Conservation (phyloP, 2,797 vertebrate genomes). For the Catamblyrhynchus diadema region DNA sequence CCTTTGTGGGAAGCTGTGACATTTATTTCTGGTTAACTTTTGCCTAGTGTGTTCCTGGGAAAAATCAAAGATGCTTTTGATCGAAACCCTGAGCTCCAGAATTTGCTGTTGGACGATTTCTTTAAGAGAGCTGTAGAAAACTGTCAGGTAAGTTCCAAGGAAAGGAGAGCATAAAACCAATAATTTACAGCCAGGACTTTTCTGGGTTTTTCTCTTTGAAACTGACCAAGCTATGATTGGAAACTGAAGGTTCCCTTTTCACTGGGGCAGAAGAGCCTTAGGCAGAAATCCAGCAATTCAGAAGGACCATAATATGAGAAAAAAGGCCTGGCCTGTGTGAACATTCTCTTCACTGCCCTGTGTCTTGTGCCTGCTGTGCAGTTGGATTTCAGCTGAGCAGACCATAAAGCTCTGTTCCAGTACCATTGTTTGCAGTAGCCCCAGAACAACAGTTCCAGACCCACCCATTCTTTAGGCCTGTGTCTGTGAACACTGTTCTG, state of each 20-base stretch:
- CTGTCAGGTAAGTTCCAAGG: conserved; percentile 83
- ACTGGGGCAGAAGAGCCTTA: neutral
- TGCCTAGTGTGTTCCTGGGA: conserved; percentile 89
- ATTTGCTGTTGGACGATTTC: conserved; percentile 89
- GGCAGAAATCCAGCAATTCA: neutral
- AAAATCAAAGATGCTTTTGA: conserved; percentile 98
- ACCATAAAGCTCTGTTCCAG: neutral
- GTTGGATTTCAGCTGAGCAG: neutral
- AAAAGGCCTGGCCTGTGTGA: neutral
- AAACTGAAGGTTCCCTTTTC: neutral
- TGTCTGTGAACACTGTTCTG: neutral
- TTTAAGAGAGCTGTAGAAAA: conserved; percentile 89
- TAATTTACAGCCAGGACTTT: neutral
- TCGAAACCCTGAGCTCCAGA: conserved; percentile 85
- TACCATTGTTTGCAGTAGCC: neutral
- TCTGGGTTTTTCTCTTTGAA: neutral
- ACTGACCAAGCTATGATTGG: neutral
- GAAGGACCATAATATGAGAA: neutral
- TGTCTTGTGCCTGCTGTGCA: neutral
- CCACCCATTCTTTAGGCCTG: neutral
- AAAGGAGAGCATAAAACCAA: neutral
- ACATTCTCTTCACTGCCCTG: neutral
- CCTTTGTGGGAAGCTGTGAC: neutral
- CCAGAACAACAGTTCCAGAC: neutral
- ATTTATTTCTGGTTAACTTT: neutral